Base-by-base conservation (phyloP, 2,113 vertebrate species). In the Stigmatopora argus region DNA sequence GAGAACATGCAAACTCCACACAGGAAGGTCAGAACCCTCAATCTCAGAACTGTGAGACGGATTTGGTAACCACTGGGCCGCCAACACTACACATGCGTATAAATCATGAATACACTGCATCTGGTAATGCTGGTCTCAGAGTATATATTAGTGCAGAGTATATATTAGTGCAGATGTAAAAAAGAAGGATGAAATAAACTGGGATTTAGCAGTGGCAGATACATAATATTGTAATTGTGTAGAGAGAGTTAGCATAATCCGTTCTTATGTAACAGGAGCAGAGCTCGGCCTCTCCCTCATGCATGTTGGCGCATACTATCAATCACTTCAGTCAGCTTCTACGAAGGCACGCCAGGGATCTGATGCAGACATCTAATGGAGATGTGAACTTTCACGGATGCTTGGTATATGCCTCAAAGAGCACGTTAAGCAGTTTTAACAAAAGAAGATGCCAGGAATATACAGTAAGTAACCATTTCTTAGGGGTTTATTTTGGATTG, bases 171-270 rank as follows among this genome's bases (percentile, higher is more conserved):
- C 35, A 64, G 64, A 73, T n/a, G 67, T 75, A 66, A 51, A 66
- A 65, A 31, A 61, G 15, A 58, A 67, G 65, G 65, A 65, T 66
- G 76, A 31, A 21, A 35, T 75, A 75, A 57, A 77, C 55, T 61
- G 64, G 70, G 82, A 75, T 77, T 85, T 77, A 66, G 48, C 41
- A 38, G 31, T 15, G 64, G 51, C 73, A 71, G 66, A 83, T 78
- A 71, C 73, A 74, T 78, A 70, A 51, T 65, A 64, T 52, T 62
- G 45, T 46, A 53, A 47, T 71, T 83, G 76, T 74, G 67, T 74
- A 64, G 64, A 64, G 73, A 26, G 72, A 77, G 72, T 71, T 72
- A 70, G 71, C 71, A 64, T 89, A 89, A 89, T 88, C 87, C 77
- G 72, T 65, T 76, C 64, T 89, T 88, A 89, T 64, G 75, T 88